Conservation (phyloP, 2,888 invertebrate species). For the Priocnemis perturbator region DNA sequence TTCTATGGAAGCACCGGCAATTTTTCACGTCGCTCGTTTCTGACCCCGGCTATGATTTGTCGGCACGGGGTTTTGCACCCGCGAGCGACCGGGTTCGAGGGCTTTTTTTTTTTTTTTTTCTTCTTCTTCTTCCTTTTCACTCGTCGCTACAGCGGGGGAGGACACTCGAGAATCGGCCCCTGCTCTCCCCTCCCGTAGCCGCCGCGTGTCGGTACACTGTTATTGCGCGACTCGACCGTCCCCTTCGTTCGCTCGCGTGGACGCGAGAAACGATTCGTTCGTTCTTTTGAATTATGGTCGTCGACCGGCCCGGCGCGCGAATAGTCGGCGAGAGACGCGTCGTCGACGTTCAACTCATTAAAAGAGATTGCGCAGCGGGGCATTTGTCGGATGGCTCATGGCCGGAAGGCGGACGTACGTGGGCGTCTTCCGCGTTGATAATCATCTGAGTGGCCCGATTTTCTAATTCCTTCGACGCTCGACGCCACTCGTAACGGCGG, state of each 20-base stretch:
- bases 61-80: constrained; percentile 32
- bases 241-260: background rate
- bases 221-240: background rate
- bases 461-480: no score
- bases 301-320: background rate
- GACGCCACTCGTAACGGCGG: no score
- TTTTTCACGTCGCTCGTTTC: constrained; percentile 56
- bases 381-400: no score
- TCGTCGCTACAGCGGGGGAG: no score
- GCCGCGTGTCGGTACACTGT: background rate
- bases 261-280: constrained; percentile 9
- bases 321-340: background rate
- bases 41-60: constrained; percentile 51
- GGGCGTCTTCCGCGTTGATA: no score
- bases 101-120: background rate
- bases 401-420: no score
- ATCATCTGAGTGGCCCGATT: no score
- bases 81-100: background rate
- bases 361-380: no score
- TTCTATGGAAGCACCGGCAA: constrained; percentile 57
- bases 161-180: no score
- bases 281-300: constrained; percentile 7
- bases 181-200: no score
- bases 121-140: background rate
- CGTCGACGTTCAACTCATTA: background rate